Conservation (phyloP, 2,797 vertebrate species). For the Sus cebifrons region DNA sequence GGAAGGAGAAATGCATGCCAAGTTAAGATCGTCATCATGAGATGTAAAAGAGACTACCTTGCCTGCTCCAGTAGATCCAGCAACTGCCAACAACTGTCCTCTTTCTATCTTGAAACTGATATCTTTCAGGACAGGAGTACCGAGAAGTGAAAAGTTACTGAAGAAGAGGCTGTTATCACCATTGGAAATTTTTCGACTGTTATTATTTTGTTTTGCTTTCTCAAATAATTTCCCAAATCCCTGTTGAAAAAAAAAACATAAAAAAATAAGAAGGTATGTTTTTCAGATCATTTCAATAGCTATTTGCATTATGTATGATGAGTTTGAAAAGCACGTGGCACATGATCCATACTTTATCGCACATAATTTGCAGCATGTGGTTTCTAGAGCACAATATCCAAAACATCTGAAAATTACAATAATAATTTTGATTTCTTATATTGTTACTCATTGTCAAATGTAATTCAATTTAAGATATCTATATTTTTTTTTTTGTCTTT, state of each 20-base stretch:
- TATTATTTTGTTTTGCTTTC: conserved; percentile 95
- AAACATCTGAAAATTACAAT: conserved; percentile 38
- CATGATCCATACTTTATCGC: conserved; percentile 1
- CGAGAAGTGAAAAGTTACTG: conserved; percentile 94
- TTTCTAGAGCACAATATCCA: conserved; percentile 32
- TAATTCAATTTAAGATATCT: conserved; percentile 30
- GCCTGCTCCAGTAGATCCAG: conserved; percentile 98
- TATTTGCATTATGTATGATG: conserved; percentile 15
- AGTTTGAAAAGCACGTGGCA: background rate
- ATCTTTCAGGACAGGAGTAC: conserved; percentile 96
- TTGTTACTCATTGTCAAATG: background rate
- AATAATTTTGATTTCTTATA: conserved; percentile 26
- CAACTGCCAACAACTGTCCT: conserved; percentile 96
- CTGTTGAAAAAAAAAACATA: conserved; percentile 88
- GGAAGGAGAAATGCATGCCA: background rate
- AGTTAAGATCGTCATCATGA: conserved; percentile 48
- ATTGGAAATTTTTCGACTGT: conserved; percentile 91
- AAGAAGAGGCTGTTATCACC: conserved; percentile 94
- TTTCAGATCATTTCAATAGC: conserved; percentile 19
- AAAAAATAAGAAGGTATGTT: conserved; percentile 20
- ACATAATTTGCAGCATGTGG: background rate
- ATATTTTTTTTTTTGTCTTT: background rate
- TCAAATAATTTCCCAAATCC: conserved; percentile 96
- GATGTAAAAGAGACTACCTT: conserved; percentile 92
- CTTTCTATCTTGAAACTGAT: conserved; percentile 96